Evolutionary conservation across 2,113 vertebrate species (phyloP).

Genomic region (Stigmatopora nigra): DNA sequence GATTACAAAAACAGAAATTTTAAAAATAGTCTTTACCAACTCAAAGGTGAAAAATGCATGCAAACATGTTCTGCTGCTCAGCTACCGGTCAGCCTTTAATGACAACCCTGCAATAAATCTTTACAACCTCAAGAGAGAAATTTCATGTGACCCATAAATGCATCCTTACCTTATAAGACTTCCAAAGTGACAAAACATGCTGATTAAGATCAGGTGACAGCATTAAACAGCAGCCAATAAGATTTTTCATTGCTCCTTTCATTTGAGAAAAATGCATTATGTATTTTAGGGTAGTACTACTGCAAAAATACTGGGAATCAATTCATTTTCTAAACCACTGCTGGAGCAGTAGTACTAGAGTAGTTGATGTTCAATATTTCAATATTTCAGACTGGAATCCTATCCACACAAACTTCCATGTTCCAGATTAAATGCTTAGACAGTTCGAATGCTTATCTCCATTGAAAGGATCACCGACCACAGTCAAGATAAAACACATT

Average conservation of each 20-base stretch:
- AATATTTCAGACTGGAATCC: too few relatives aligned
- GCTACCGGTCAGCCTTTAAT: slow-evolving; percentile 9
- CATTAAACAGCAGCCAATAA: not conserved
- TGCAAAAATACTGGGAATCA: too few relatives aligned
- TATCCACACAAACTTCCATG: too few relatives aligned
- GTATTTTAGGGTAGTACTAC: too few relatives aligned
- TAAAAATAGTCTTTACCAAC: not conserved
- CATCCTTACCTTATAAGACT: not conserved
- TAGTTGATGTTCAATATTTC: too few relatives aligned
- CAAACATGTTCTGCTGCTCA: not conserved
- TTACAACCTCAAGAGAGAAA: slow-evolving; percentile 21
- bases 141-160: slow-evolving; percentile 33
- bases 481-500: slow-evolving; percentile 27
- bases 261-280: too few relatives aligned
- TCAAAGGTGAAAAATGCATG: not conserved
- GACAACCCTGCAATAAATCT: slow-evolving; percentile 23
- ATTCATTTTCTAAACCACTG: too few relatives aligned
- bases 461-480: too few relatives aligned
- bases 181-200: slow-evolving; percentile 10
- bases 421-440: too few relatives aligned
- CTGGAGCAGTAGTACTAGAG: too few relatives aligned
- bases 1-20: not conserved
- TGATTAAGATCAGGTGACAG: slow-evolving; percentile 4
- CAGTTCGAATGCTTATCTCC: too few relatives aligned
- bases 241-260: too few relatives aligned